Base-by-base conservation (phyloP, 2,113 vertebrate species). In the Lycocorax pyrrhopterus region DNA sequence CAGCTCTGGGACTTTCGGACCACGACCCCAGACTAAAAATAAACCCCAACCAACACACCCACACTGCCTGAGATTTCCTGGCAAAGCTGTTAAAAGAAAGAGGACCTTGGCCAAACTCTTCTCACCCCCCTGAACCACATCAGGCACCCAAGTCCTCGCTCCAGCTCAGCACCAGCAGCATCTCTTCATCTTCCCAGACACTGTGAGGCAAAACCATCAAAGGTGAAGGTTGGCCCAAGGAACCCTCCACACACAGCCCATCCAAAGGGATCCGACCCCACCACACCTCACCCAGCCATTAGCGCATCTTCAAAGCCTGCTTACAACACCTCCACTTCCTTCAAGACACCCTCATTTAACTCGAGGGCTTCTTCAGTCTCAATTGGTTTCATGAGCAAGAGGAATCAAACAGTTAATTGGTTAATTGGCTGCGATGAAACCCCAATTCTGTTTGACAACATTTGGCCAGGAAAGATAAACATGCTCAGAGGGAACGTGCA, bases 391-490 rank as follows among this genome's bases (percentile, higher is more conserved):
- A 13, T 11, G 76, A 84, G 66, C 53, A 49, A 53, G 55, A 93
- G 87, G 88, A 94, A 83, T 56, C 80, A 89, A 94, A 72, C 67
- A 67, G 86, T 52, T 92, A 39, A 43, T 89, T 84, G 17, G 64
- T 62, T 71, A 82, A 90, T 17, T 59, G 85, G 63, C 80, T 58
- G 72, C 30, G 21, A 87, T 74, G 89, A 92, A 93, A 84, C 37
- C 55, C 63, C 32, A 74, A 17, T 69, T 88, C 4, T 81, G 87
- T 93, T 72, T 89, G 86, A 66, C 67, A 95, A 68, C 82, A 55
- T 72, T 83, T 91, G 90, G 74, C 52, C 68, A 25, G 0, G 7
- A 90, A 73, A 2, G 84, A 93, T 84, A 84, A 93, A 76, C 13
- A 72, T 6, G 14, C 15, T 44, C 35, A 29, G 81, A 63, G 76